Evolutionary conservation across 2,113 vertebrate genomes (phyloP), one percentile per base, ranked within the genome.

Genomic region (Taxidea taxus): DNA sequence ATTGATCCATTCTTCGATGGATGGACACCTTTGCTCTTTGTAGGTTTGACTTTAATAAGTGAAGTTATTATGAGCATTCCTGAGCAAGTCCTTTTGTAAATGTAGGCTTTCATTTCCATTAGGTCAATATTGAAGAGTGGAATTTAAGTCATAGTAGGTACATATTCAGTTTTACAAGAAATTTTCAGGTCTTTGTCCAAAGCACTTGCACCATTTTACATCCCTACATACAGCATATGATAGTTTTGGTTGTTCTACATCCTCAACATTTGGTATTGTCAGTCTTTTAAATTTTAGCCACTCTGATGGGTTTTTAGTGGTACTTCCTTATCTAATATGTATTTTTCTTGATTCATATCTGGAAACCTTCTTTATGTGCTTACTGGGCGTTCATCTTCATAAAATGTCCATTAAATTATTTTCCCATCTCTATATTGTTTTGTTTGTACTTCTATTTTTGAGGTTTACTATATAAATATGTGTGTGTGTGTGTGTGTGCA

Each of bases 301-400:
- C 62, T 70, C 49, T n/a, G 15, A n/a, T 92, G 5, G 47, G 0
- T 89, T 85, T 72, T 21, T 18, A 44, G 47, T 75, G 47, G 29
- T n/a, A 56, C 13, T 89, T 37, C 18, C 62, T 82, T 25, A 70
- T 31, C 37, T 47, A 47, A 66, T 78, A 82, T 16, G 2, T 7
- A 51, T 34, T 94, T 87, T 95, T 54, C 37, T 83, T 72, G 20
- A 72, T 37, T 44, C 44, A 60, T 87, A 9, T 58, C 18, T 86
- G 58, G 29, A 89, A 51, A 72, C 64, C 21, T 54, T 96, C 87
- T 94, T 94, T 54, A 78, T 90, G 9, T 87, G 37, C 44, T 94
- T 90, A 78, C 58, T 72, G 5, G n/a, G 27, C 64, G 56, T 83
- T 70, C 31, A 20, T 44, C 23, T 91, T 80, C 56, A 4, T 94